Conservation (phyloP, 2,797 vertebrate species). For the Pseudocheirus occidentalis region DNA sequence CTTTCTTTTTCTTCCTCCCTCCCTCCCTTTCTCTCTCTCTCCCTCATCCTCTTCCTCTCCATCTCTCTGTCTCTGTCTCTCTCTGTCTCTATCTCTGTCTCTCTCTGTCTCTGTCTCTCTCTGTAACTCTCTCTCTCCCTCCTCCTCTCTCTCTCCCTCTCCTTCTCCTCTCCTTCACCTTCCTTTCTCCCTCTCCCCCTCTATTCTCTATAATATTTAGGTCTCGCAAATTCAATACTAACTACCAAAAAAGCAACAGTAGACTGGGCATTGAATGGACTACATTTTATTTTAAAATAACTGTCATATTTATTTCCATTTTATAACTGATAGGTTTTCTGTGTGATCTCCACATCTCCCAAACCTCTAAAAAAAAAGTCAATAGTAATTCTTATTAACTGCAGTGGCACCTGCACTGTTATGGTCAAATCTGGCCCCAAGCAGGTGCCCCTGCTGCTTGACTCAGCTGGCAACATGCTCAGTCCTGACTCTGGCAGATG, state of each 20-base stretch:
- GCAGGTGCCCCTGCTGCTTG: slow-evolving; percentile 85
- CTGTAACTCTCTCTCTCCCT: neutral
- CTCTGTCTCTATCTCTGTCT: too few relatives aligned
- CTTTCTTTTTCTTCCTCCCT: too few relatives aligned
- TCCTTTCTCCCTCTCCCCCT: slow-evolving; percentile 53
- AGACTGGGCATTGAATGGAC: neutral
- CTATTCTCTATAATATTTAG: slow-evolving; percentile 49
- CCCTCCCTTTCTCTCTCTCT: too few relatives aligned
- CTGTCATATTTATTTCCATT: slow-evolving; percentile 76
- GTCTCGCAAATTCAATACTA: slow-evolving; percentile 74
- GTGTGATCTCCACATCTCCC: slow-evolving; percentile 75
- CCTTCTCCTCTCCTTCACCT: slow-evolving; percentile 59
- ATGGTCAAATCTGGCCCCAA: slow-evolving; percentile 85
- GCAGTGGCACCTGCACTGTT: slow-evolving; percentile 82
- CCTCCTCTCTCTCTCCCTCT: slow-evolving; percentile 79
- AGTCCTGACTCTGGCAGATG: slow-evolving; percentile 81
- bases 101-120: too few relatives aligned
- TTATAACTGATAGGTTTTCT: slow-evolving; percentile 78
- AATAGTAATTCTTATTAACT: slow-evolving; percentile 85
- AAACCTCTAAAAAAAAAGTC: slow-evolving; percentile 80
- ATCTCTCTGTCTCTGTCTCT: too few relatives aligned
- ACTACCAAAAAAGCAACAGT: slow-evolving; percentile 75
- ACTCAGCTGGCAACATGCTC: slow-evolving; percentile 81
- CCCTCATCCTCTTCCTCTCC: too few relatives aligned
- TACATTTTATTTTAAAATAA: slow-evolving; percentile 20